Base-by-base conservation (phyloP, 2,113 vertebrate species). In the Antigone vipio region DNA sequence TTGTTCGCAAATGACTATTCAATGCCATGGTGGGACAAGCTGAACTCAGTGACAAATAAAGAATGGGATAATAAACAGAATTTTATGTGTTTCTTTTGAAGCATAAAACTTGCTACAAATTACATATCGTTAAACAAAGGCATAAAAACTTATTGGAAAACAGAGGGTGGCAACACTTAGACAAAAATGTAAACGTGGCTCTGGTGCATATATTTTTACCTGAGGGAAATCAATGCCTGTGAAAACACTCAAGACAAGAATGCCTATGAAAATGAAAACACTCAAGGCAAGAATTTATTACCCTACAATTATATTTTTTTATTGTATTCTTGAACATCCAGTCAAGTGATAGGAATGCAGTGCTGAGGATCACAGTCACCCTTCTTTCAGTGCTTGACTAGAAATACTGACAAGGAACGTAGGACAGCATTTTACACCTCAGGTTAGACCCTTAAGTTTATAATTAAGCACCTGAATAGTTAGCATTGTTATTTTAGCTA, bases 81-180 rank as follows among this genome's bases (percentile, higher is more conserved):
- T 89, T 89, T 93, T 79, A 91, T 85, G 76, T 42, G 53, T 95
- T 95, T 95, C 96, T 90, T 98, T 98, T 97, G 98, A 98, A 97
- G 95, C 85, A 90, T 85, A 94, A 95, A 95, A 96, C 77, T 97
- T 89, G 44, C 9, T 81, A 92, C 96, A 96, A 96, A 96, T 95
- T 92, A 91, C 76, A 89, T 93, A 71, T 59, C 69, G 22, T 96
- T 97, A 97, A 98, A 97, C 75, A 94, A 90, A 96, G 95, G 94
- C 96, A 97, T 97, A 96, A 98, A 98, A 97, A 72, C 60, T 88
- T 96, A 96, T 94, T 98, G 94, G 85, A 92, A 94, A 94, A 77
- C 72, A 85, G 84, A 87, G 85, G 89, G 85, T 87, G 92, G 91
- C 55, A 96, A 94, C 75, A 78, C 83, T 92, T 44, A 18, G 22